A percentile compares a stretch with the other conserved stretches of the same genome.
phyloP scores from a whole-genome alignment of 2,113 vertebrate genomes.

The Smithornis capensis region DNA sequence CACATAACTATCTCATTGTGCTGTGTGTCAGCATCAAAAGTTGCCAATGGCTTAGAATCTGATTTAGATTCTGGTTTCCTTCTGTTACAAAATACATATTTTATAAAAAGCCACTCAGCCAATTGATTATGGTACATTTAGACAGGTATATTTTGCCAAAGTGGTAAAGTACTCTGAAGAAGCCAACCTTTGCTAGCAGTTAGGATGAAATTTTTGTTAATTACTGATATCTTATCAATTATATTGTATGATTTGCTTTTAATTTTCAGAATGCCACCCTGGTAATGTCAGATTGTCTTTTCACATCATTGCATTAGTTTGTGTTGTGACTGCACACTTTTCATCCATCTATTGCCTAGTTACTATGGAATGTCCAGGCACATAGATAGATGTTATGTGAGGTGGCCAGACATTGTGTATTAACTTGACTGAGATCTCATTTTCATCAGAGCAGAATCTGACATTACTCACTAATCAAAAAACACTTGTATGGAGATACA shows the following conservation, averaged over 20 bases:
- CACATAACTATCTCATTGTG: neutral
- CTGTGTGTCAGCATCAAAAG: neutral
- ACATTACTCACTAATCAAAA: neutral
- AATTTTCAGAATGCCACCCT: neutral
- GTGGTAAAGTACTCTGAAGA: neutral
- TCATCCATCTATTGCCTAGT: conserved; percentile 34
- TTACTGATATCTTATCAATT: neutral
- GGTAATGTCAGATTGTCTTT: conserved; percentile 35
- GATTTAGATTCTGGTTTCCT: neutral
- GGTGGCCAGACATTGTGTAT: conserved; percentile 26
- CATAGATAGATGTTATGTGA: conserved; percentile 49
- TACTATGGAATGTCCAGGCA: conserved; percentile 33
- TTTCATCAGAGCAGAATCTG: conserved; percentile 17
- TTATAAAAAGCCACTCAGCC: neutral
- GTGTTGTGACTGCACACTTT: conserved; percentile 22
- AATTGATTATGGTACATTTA: neutral
- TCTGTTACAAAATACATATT: neutral
- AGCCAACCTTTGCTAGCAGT: neutral
- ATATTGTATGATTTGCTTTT: neutral
- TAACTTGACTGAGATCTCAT: conserved; percentile 27
- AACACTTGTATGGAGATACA: neutral
- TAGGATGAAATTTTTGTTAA: neutral
- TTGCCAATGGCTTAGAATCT: neutral
- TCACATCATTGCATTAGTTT: conserved; percentile 41
- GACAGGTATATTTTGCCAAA: neutral